Base-by-base conservation (phyloP, 2,113 vertebrate species). In the Psilopsiagon aurifrons region DNA sequence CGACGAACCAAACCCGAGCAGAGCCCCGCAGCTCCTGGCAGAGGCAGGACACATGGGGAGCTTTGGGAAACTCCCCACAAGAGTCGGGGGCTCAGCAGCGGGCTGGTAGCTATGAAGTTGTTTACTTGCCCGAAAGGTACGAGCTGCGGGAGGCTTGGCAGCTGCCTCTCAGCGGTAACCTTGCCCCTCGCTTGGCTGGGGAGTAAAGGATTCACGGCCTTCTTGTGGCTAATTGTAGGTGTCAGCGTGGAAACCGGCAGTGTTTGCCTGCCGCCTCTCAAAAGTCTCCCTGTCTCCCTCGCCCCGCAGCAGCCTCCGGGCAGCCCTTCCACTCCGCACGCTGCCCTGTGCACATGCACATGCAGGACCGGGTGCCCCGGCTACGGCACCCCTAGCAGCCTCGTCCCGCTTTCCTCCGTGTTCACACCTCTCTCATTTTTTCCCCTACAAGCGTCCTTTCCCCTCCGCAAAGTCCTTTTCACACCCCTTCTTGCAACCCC, bases 201-300 rank as follows among this genome's bases (percentile, higher is more conserved):
- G 74, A 97, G 90, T 44, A 92, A 95, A 95, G 95, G 96, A 94
- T 95, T 95, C 97, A 69, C 37, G 92, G 94, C 96, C 97, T 83
- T 94, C 74, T 77, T 95, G 44, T 31, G 79, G 95, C 90, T 97
- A 96, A 95, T 94, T 63, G 96, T 81, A 95, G 96, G 96, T 97
- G 97, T 96, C 97, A 92, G 97, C 97, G 94, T 97, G 97, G 96
- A 94, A 94, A 98, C 96, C 15, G 66, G 96, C 96, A 25, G 17
- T 83, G 95, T 92, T 82, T 79, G 96, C 97, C 49, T 79, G 96
- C 97, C 49, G 94, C 73, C 96, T 96, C 95, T 94, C 91, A 46
- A 75, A 71, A 92, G 67, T 94, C 89, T 80, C 91, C 17, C 39
- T 77, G 85, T 94, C 89, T 90, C 84, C n/a, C 91, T 51, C 43